Conservation (phyloP, 1,140 invertebrate genomes). For the Heliothis subflexa region DNA sequence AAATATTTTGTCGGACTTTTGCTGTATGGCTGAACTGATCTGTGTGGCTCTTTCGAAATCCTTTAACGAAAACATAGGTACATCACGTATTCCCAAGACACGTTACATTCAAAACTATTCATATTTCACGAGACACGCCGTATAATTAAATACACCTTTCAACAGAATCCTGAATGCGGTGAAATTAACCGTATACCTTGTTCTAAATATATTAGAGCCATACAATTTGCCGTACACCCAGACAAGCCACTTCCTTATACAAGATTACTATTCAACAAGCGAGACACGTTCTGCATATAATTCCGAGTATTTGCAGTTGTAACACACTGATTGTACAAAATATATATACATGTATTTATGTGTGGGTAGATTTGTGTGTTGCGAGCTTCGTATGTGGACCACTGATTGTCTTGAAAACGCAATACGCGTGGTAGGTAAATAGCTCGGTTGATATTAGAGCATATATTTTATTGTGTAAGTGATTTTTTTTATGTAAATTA, state of each 20-base stretch:
- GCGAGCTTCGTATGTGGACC: background rate
- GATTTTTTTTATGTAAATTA: no score
- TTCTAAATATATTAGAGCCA: background rate
- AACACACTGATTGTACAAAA: constrained; percentile 30
- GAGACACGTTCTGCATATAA: constrained; percentile 36
- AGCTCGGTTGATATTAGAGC: no score
- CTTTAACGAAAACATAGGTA: no score
- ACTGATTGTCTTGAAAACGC: background rate
- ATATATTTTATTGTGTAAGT: no score
- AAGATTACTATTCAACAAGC: constrained; percentile 30
- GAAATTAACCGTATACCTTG: constrained; percentile 3
- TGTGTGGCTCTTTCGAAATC: no score
- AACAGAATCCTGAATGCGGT: background rate
- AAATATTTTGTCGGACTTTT: no score
- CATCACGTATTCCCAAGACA: no score
- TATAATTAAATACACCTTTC: no score
- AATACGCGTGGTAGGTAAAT: background rate
- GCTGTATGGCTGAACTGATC: no score
- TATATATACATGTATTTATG: background rate
- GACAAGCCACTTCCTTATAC: background rate
- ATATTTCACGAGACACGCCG: no score
- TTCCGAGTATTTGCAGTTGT: constrained; percentile 23
- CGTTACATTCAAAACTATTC: no score
- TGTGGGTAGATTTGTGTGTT: background rate
- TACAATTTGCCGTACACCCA: constrained; percentile 5